Evolutionary conservation across 2,888 invertebrate genomes (phyloP).

Genomic region (Cantharis lateralis): DNA sequence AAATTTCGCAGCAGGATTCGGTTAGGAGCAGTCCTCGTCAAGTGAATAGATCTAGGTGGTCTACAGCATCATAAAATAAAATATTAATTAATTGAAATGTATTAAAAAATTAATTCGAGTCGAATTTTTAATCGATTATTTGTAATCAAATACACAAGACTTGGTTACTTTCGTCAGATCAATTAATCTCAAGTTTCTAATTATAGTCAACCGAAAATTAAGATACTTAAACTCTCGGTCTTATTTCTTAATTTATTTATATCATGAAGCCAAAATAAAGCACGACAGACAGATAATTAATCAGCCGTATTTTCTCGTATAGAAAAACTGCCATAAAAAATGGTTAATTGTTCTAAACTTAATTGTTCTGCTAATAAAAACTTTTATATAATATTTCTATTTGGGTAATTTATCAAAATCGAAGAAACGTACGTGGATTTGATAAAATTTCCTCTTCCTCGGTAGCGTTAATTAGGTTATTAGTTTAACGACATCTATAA

Average conservation of each 20-base stretch:
- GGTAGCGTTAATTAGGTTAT: neutral
- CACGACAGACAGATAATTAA: neutral
- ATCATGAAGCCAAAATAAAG: neutral
- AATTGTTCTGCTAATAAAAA: neutral
- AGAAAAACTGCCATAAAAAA: neutral
- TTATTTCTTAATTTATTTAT: neutral
- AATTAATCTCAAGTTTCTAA: neutral
- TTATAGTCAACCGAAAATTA: neutral
- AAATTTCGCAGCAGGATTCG: constrained; percentile 34
- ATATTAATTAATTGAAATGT: constrained; percentile 35
- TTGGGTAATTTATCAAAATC: neutral
- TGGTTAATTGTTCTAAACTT: neutral
- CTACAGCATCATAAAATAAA: constrained; percentile 32
- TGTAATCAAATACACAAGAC: constrained; percentile 19
- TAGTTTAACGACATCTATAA: neutral
- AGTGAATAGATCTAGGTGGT: constrained; percentile 34
- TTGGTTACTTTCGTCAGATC: neutral
- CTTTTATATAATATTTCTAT: neutral
- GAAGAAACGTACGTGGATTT: neutral
- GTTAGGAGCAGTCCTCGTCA: constrained; percentile 34
- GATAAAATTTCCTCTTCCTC: neutral
- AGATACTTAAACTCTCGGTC: neutral
- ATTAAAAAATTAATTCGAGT: constrained; percentile 30
- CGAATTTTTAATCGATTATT: constrained; percentile 21
- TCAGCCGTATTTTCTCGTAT: neutral